Percentiles rank a stretch among this genome's conserved stretches.
Evolutionary conservation across 2,113 vertebrate species (phyloP).

Genomic region (Megalops atlanticus): DNA sequence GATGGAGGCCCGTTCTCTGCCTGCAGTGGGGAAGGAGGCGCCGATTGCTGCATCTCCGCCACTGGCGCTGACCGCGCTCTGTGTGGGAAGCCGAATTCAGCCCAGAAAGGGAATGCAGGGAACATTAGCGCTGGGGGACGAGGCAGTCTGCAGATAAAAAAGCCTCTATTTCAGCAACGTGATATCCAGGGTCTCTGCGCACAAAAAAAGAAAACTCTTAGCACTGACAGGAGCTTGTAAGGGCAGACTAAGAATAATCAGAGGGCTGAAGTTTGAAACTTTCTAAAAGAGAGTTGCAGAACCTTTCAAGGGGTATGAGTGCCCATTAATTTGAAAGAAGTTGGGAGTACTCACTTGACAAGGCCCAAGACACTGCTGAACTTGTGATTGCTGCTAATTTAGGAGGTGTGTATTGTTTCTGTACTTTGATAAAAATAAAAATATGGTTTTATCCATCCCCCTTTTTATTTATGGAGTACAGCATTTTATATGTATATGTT

Average conservation of each 20-base stretch:
- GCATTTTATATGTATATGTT: background rate
- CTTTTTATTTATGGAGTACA: background rate
- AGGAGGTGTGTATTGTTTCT: background rate
- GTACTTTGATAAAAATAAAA: background rate
- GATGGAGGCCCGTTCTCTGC: background rate
- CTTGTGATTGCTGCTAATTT: background rate
- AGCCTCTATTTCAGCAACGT: background rate
- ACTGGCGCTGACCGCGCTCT: slow-evolving; percentile 8
- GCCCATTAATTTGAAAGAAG: background rate
- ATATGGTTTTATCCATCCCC: background rate
- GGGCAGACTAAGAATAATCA: slow-evolving; percentile 6
- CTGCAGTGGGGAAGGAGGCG: background rate
- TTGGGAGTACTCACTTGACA: background rate
- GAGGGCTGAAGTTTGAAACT: slow-evolving; percentile 19
- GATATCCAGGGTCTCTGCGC: background rate
- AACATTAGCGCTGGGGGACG: background rate
- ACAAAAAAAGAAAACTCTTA: background rate
- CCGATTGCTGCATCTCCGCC: background rate
- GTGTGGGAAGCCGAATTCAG: background rate
- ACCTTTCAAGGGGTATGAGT: background rate
- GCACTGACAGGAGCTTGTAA: slow-evolving; percentile 1
- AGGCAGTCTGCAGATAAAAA: too few relatives aligned
- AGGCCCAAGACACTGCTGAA: background rate
- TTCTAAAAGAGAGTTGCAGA: background rate
- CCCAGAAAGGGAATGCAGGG: background rate